Percentiles rank a stretch among this genome's conserved stretches.
Conservation (phyloP, 1,140 invertebrate species). For the Brachionus koreanus region DNA sequence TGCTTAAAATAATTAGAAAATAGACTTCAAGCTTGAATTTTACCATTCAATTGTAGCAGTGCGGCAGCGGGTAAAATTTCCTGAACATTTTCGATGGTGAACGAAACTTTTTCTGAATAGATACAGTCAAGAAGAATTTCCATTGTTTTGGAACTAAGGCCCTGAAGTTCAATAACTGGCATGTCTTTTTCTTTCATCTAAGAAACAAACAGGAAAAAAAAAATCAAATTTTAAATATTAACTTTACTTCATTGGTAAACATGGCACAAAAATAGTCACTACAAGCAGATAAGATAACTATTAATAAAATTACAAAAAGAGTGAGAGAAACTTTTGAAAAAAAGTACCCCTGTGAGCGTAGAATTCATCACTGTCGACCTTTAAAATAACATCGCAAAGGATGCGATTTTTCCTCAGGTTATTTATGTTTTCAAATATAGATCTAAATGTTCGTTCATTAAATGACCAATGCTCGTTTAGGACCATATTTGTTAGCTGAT, state of each 20-base stretch:
- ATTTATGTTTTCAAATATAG: conserved; percentile 52
- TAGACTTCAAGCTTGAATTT: neutral
- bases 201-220: neutral
- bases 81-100: conserved; percentile 78
- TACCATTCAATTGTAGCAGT: conserved; percentile 54
- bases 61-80: conserved; percentile 68
- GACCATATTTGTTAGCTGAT: conserved; percentile 26
- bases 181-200: conserved; percentile 63
- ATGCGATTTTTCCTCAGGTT: conserved; percentile 51
- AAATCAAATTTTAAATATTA: neutral
- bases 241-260: conserved; percentile 47
- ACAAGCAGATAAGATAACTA: conserved; percentile 47
- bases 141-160: conserved; percentile 71
- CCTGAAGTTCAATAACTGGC: conserved; percentile 69
- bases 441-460: conserved; percentile 31
- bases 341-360: conserved; percentile 45
- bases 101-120: conserved; percentile 72
- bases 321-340: neutral
- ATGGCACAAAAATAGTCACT: conserved; percentile 48
- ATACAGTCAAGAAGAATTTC: conserved; percentile 80
- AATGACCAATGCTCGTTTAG: conserved; percentile 35
- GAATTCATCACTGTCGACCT: conserved; percentile 45
- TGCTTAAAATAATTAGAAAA: neutral
- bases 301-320: neutral
- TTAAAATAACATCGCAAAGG: conserved; percentile 46